Base-by-base conservation (phyloP, 2,888 invertebrate genomes). In the Troides aeacus region DNA sequence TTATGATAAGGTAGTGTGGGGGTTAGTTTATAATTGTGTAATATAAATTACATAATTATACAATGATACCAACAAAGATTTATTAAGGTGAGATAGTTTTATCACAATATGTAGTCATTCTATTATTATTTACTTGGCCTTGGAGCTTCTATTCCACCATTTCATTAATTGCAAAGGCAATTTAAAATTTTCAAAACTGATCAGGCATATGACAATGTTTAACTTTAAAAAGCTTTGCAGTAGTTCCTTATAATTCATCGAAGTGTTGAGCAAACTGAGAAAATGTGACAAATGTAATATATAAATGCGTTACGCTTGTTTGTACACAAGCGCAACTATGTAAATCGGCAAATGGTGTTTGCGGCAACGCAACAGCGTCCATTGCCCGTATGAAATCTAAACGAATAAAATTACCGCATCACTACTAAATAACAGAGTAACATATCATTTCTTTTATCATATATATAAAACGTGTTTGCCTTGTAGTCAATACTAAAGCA, bases 281-380 rank as follows among this genome's bases (percentile, higher is more conserved):
- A 58, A 64, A 39, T 30, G 15, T 18, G 30, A 23, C n/a, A 21
- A 57, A 65, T 57, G 71, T 73, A 57, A 65, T 57, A 70, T 73
- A 73, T 72, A 73, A 74, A 73, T 75, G 76, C 74, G 73, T 74
- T 74, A 74, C 57, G 56, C 56, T 21, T 30, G n/a, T 50, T 57
- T 18, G 36, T 23, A 23, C 24, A 53, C 3, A 36, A 39, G 53
- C 46, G 46, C n/a, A 58, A 58, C 4, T 68, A 17, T 68, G 12
- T 58, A 63, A 63, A 58, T 62, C 30, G 39, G n/a, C 56, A 57
- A 53, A 62, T 23, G 39, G 56, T 64, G 36, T 64, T 63, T 50
- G 58, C 17, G 23, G 42, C 57, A 67, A 62, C 39, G 17, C 42
- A 62, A 62, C 17, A 65, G 53, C 59, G 17, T 68, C 59, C 21